phyloP scores from a whole-genome alignment of 2,888 invertebrate species.

The Myopa tessellatipennis region DNA sequence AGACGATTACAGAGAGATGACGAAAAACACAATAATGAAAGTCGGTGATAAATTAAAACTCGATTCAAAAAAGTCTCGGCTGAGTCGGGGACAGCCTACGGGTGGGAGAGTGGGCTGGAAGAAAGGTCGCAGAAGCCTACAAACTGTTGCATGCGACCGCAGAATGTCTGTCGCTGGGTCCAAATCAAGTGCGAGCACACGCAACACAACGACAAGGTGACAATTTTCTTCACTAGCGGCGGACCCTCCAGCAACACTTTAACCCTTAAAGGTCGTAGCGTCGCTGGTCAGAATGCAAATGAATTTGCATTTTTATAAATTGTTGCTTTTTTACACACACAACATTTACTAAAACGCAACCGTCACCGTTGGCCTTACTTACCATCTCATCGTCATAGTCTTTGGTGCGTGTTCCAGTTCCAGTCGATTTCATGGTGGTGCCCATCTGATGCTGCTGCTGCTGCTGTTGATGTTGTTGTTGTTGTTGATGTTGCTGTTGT shows the following conservation, averaged over 20 bases:
- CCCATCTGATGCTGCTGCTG: conserved; percentile 62
- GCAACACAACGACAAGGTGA: background rate
- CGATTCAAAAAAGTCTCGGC: background rate
- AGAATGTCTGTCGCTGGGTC: background rate
- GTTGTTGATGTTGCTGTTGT: conserved; percentile 48
- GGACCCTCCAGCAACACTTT: no score
- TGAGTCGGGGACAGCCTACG: background rate
- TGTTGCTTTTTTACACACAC: background rate
- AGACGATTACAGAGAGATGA: conserved; percentile 36
- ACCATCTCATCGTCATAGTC: conserved; percentile 78
- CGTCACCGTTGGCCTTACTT: conserved; percentile 42
- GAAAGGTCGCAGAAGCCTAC: background rate
- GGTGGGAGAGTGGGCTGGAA: background rate
- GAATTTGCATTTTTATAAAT: background rate
- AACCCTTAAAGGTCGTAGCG: no score
- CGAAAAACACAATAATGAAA: conserved; percentile 1
- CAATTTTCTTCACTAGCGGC: background rate
- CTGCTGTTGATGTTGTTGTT: conserved; percentile 48
- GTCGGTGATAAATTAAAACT: conserved; percentile 5
- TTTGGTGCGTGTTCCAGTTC: conserved; percentile 73
- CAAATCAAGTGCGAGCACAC: background rate
- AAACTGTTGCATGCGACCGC: conserved; percentile 24
- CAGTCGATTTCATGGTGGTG: conserved; percentile 75
- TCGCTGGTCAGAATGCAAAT: background rate
- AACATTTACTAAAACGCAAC: background rate